These are phyloP conservation scores for Poeciliopsis prolifica DNA, from an alignment of 2,113 vertebrate genomes.

Conservation along the genomic window DNA sequence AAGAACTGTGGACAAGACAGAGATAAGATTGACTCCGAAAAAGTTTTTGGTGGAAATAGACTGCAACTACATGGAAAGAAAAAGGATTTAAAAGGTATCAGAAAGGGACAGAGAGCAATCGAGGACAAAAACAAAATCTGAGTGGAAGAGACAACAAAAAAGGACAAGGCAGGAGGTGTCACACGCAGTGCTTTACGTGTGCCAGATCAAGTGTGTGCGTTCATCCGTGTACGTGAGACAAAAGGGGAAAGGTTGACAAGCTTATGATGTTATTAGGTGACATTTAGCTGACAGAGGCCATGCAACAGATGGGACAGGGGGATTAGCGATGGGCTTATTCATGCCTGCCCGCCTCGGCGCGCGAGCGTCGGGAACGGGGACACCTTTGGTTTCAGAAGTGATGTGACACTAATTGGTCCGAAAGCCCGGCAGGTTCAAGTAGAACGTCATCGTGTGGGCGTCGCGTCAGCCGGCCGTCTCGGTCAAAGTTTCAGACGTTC, in stretches of 20 bases:
- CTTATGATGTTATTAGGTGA: conserved; percentile 69
- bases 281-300: conserved; percentile 69
- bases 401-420: conserved; percentile 70
- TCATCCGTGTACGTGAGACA: conserved; percentile 14
- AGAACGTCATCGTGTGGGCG: conserved; percentile 34
- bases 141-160: conserved; percentile 39
- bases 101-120: background rate
- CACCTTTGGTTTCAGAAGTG: conserved; percentile 72
- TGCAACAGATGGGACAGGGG: conserved; percentile 64
- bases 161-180: conserved; percentile 57
- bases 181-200: conserved; percentile 32
- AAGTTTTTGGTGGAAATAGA: background rate
- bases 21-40: background rate
- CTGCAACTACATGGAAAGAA: background rate
- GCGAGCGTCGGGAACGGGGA: conserved; percentile 41
- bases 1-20: background rate
- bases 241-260: conserved; percentile 70
- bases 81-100: background rate
- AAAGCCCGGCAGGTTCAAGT: conserved; percentile 58
- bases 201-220: conserved; percentile 38
- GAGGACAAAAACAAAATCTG: conserved; percentile 14
- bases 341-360: conserved; percentile 5
- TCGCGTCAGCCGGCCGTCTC: background rate
- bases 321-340: conserved; percentile 19
- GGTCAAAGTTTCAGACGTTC: conserved; percentile 25